phyloP scores from a whole-genome alignment of 2,888 invertebrate genomes.

The Venusia cambrica region DNA sequence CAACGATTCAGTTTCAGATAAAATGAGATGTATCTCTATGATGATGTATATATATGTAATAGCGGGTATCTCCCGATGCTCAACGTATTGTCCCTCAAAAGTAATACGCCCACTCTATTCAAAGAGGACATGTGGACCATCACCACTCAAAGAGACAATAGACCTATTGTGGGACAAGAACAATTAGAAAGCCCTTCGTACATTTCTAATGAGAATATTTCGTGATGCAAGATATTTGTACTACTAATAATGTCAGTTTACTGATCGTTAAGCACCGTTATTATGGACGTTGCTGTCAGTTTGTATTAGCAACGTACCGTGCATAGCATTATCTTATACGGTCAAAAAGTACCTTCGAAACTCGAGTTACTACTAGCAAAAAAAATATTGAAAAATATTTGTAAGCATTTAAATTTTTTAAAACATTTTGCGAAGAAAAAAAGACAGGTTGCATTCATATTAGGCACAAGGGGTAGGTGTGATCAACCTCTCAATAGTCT shows the following conservation, averaged over 20 bases:
- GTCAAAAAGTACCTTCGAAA: too few relatives aligned
- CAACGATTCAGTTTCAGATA: too few relatives aligned
- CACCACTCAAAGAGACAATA: conserved; percentile 34
- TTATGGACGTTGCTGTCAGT: conserved; percentile 17
- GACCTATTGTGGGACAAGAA: conserved; percentile 36
- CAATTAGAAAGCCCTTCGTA: conserved; percentile 56
- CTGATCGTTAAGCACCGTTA: conserved; percentile 31
- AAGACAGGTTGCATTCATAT: too few relatives aligned
- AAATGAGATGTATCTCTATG: conserved; percentile 14
- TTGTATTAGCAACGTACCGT: too few relatives aligned
- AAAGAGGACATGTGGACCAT: conserved; percentile 28
- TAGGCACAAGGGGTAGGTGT: too few relatives aligned
- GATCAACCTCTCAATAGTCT: too few relatives aligned
- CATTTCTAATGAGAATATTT: conserved; percentile 49
- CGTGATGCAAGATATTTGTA: conserved; percentile 46
- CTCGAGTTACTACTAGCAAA: too few relatives aligned
- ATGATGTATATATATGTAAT: conserved; percentile 22
- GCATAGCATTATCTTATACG: too few relatives aligned
- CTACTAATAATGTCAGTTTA: conserved; percentile 36
- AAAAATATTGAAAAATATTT: too few relatives aligned
- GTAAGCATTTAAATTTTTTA: too few relatives aligned
- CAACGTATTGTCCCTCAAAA: conserved; percentile 30
- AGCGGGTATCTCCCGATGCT: conserved; percentile 26
- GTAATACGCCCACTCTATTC: conserved; percentile 31
- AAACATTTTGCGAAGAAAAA: too few relatives aligned